Evolutionary conservation across 64 coral and sea anemone species (phyloP).

Genomic region (Cladopsammia gracilis): DNA sequence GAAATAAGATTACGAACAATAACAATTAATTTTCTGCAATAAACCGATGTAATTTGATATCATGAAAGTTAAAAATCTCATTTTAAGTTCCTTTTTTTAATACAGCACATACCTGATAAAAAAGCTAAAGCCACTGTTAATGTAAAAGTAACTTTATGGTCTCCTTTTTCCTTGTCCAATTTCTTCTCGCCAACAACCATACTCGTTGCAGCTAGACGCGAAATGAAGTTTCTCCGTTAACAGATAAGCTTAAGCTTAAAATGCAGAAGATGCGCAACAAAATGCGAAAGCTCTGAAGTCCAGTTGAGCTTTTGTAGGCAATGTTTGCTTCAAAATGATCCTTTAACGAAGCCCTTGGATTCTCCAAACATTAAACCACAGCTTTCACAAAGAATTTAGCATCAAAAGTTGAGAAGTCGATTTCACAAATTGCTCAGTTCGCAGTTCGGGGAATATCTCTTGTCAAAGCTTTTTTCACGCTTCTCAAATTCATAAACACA

Average conservation of each 20-base stretch:
- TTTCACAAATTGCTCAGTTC: not conserved
- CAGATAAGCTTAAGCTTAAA: not conserved
- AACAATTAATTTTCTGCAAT: too few relatives aligned
- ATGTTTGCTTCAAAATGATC: not conserved
- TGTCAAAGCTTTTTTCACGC: not conserved
- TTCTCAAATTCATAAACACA: not conserved
- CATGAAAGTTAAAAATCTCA: too few relatives aligned
- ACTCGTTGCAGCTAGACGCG: not conserved
- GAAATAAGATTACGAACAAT: too few relatives aligned
- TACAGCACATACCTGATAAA: slow-evolving; percentile 72
- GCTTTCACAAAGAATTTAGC: too few relatives aligned
- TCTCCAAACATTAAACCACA: not conserved
- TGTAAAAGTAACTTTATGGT: slow-evolving; percentile 95
- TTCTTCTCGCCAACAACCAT: slow-evolving; percentile 62
- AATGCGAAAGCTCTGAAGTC: not conserved
- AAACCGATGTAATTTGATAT: too few relatives aligned
- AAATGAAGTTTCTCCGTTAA: not conserved
- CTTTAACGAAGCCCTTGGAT: not conserved
- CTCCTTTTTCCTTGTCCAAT: slow-evolving; percentile 53
- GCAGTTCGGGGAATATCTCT: not conserved
- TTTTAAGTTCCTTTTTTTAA: not conserved
- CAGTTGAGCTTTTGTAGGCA: not conserved
- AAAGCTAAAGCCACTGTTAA: slow-evolving; percentile 91
- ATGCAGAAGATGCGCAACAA: not conserved
- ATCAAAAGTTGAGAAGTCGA: not conserved